Base-by-base conservation (phyloP, 2,113 vertebrate genomes). In the Sardina pilchardus region DNA sequence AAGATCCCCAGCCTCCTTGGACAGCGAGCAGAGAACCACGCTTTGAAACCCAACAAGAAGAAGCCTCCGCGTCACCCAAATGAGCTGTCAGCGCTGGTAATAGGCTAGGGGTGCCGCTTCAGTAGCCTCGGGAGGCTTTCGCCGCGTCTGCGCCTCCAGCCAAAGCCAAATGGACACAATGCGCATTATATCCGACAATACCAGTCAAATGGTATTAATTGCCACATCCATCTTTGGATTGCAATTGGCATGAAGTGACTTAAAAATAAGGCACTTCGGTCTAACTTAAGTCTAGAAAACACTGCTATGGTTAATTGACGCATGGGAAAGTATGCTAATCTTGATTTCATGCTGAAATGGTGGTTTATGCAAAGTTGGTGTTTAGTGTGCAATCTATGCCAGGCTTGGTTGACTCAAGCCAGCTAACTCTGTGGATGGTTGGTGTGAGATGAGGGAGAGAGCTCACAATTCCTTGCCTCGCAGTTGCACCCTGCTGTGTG, bases 1-100 rank as follows among this genome's bases (percentile, higher is more conserved):
- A 90, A 92, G 85, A 81, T 42, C 39, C 81, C 4, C 85, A 88
- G 90, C 90, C 91, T 85, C 88, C 48, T 8, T 81, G 84, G 88
- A 82, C 47, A 14, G 82, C 63, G 59, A 59, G 87, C 81, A 80
- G 87, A 86, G 88, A 86, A 78, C 12, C n/a, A 78, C 86, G 86
- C 85, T 90, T 88, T 86, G 75, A 86, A 82, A 81, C 26, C 26
- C 78, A n/a, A 43, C 5, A 83, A 30, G 81, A 78, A 78, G 86
- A 81, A 85, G 53, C 19, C 80, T 53, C 84, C 71, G 67, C 81
- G 44, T 88, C 87, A 56, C 53, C 81, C n/a, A 87, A 56, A 53
- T 67, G 86, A 90, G 88, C 87, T 89, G 91, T 89, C 91, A 88
- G 56, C 43, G 34, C 24, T 16, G 85, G 53, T 81, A 63, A 89